Conservation (phyloP, 2,113 vertebrate species). For the Spheniscus mendiculus region DNA sequence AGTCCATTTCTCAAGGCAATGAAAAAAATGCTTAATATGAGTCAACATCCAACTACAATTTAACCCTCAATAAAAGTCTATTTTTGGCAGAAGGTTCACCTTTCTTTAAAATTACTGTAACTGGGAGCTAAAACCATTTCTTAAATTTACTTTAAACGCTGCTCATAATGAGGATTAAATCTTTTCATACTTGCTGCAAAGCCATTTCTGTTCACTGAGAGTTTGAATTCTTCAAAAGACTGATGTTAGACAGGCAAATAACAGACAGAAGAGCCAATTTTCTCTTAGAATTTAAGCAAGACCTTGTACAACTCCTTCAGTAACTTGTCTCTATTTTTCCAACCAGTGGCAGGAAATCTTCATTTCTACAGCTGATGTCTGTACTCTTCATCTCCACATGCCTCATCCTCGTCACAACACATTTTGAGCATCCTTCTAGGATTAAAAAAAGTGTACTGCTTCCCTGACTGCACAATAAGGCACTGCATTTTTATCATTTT, state of each 20-base stretch:
- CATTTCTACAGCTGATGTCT: not conserved
- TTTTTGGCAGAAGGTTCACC: not conserved
- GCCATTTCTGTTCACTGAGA: not conserved
- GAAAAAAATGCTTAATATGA: not conserved
- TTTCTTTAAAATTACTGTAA: conserved; percentile 5
- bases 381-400: not conserved
- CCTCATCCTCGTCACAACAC: not conserved
- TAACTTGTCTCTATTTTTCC: conserved; percentile 15
- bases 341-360: not conserved
- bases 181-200: conserved; percentile 7
- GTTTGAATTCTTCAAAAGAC: conserved; percentile 30
- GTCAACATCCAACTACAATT: not conserved
- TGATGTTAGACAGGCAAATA: not conserved
- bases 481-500: not conserved
- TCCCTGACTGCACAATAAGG: not conserved
- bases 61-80: conserved; percentile 29
- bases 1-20: not conserved
- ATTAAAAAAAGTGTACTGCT: not conserved
- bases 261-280: conserved; percentile 40
- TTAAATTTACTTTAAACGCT: not conserved
- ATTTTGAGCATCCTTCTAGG: not conserved
- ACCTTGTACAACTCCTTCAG: not conserved
- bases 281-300: not conserved
- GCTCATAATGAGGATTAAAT: not conserved
- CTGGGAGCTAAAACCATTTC: not conserved